phyloP scores from a whole-genome alignment of 2,888 invertebrate species.

The Drosophila hamatofila region DNA sequence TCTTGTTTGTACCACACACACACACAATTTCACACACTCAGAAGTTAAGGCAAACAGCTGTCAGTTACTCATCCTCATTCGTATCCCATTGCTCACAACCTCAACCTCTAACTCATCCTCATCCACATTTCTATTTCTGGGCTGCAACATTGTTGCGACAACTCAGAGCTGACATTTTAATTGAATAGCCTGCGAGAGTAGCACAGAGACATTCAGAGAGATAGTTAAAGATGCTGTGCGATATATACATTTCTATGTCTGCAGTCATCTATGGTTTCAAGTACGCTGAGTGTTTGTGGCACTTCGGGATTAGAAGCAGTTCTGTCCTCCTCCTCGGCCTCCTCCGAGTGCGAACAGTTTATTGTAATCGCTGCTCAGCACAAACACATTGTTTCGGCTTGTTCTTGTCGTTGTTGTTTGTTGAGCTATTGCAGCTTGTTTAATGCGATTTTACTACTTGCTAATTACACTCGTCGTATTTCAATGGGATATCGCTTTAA shows the following conservation, averaged over 20 bases:
- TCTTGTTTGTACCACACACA: slow-evolving; percentile 51
- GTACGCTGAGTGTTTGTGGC: slow-evolving; percentile 33
- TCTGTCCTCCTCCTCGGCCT: not conserved
- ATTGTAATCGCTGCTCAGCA: slow-evolving; percentile 66
- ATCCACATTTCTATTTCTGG: slow-evolving; percentile 8
- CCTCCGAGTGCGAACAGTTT: slow-evolving; percentile 64
- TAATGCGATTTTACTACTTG: slow-evolving; percentile 44
- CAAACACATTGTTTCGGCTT: slow-evolving; percentile 17
- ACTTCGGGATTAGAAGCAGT: slow-evolving; percentile 40
- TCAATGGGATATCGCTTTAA: slow-evolving; percentile 4
- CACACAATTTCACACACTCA: slow-evolving; percentile 1
- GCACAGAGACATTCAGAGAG: slow-evolving; percentile 8
- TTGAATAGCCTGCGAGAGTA: slow-evolving; percentile 54
- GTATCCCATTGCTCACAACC: slow-evolving; percentile 1
- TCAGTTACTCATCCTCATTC: slow-evolving; percentile 10
- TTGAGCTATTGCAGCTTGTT: slow-evolving; percentile 17
- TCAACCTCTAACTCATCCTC: slow-evolving; percentile 1
- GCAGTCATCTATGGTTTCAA: slow-evolving; percentile 1
- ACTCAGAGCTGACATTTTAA: slow-evolving; percentile 69
- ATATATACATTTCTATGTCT: slow-evolving; percentile 6
- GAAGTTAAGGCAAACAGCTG: slow-evolving; percentile 33
- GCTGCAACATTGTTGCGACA: slow-evolving; percentile 39
- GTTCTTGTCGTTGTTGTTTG: not conserved
- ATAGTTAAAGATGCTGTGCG: slow-evolving; percentile 28
- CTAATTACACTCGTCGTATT: slow-evolving; percentile 41